Conservation (phyloP, 2,113 vertebrate species). For the Rhinopomastus cyanomelas region DNA sequence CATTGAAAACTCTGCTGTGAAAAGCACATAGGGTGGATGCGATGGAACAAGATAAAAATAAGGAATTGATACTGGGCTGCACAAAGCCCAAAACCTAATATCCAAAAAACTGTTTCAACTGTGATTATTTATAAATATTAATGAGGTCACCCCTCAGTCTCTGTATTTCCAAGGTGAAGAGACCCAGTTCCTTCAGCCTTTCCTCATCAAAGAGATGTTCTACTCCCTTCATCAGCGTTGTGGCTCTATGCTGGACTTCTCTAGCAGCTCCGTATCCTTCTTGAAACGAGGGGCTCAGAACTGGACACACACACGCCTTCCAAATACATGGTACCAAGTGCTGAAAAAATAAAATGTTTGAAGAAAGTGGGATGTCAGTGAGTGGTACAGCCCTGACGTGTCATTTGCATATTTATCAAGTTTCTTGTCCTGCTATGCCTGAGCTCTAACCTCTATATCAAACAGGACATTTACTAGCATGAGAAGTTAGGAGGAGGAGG, state of each 20-base stretch:
- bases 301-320: no score
- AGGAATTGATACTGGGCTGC: background rate
- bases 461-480: accelerated
- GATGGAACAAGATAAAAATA: background rate
- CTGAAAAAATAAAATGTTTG: background rate
- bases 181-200: no score
- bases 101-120: background rate
- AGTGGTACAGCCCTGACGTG: background rate
- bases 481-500: background rate
- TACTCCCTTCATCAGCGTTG: no score
- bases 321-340: background rate
- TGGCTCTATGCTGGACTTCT: no score
- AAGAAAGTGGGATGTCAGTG: background rate
- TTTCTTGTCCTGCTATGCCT: background rate
- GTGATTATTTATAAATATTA: no score
- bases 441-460: background rate
- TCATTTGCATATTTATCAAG: background rate
- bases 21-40: background rate
- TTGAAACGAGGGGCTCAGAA: no score
- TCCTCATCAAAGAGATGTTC: no score
- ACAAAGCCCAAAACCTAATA: background rate
- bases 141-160: no score
- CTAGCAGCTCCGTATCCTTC: no score
- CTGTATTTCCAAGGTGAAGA: no score
- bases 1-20: background rate